These are phyloP conservation scores for Ciona savignyi DNA, from an alignment of 23 tunicate genomes.

Conservation along the genomic window DNA sequence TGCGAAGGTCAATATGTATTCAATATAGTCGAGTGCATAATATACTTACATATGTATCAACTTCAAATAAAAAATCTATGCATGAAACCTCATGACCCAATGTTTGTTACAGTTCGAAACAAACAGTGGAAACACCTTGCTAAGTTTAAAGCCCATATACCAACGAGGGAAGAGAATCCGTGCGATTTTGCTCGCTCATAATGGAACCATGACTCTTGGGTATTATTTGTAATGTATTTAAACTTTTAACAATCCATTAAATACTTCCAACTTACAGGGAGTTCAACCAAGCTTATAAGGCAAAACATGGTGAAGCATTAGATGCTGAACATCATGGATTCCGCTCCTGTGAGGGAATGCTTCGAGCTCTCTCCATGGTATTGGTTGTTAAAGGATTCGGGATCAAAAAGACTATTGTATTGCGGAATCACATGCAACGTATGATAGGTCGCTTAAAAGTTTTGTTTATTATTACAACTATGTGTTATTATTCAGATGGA, in stretches of 20 bases:
- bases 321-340: conserved; percentile 68
- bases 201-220: conserved; percentile 71
- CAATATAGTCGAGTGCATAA: too few relatives aligned
- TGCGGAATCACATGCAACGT: conserved; percentile 76
- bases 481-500: too few relatives aligned
- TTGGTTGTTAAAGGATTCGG: conserved; percentile 70
- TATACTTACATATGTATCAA: too few relatives aligned
- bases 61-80: too few relatives aligned
- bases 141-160: conserved; percentile 49
- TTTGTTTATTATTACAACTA: too few relatives aligned
- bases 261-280: too few relatives aligned
- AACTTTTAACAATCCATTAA: too few relatives aligned
- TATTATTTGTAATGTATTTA: conserved; percentile 7
- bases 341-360: conserved; percentile 46
- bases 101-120: background rate
- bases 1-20: conserved; percentile 29
- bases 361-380: conserved; percentile 46
- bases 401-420: conserved; percentile 36
- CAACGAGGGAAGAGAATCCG: conserved; percentile 44
- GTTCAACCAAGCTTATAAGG: conserved; percentile 54
- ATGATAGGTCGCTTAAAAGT: too few relatives aligned
- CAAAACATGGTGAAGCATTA: conserved; percentile 22
- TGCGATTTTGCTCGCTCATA: conserved; percentile 35
- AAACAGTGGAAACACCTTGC: background rate
- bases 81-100: too few relatives aligned